Evolutionary conservation across 2,797 vertebrate genomes (phyloP), one percentile per base, ranked within the genome.

Genomic region (Taeniopygia guttata): DNA sequence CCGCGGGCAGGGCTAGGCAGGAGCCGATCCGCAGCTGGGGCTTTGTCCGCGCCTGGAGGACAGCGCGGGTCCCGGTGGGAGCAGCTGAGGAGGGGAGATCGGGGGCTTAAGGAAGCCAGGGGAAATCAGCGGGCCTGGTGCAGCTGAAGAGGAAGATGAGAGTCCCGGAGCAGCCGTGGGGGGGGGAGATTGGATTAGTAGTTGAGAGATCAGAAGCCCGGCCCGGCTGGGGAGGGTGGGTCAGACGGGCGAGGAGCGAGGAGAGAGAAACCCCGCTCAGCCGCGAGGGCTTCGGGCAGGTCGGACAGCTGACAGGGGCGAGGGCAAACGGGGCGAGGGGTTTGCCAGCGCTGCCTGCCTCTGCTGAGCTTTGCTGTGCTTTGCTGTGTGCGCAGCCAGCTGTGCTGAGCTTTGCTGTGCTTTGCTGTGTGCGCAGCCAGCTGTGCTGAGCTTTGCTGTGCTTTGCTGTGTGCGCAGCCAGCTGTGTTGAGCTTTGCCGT

Each of bases 391-490:
- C n/a, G n/a, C n/a, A n/a, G n/a, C n/a, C n/a, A n/a, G n/a, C n/a
- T n/a, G n/a, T n/a, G n/a, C n/a, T n/a, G n/a, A n/a, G n/a, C n/a
- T n/a, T 25, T 32, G 8, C 3, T 16, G 15, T 1, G 4, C 4
- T 2, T 25, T 0, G 1, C 10, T 0, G 6, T 11, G 17, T n/a
- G n/a, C n/a, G n/a, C n/a, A n/a, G n/a, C n/a, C n/a, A n/a, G n/a
- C n/a, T n/a, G n/a, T 10, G 0, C 79, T 42, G 5, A 49, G 55
- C 40, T 7, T 25, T 32, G 8, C 3, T 16, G 15, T 1, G 4
- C 4, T 2, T 25, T 0, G 1, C 10, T 0, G 6, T 11, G 17
- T n/a, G n/a, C n/a, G n/a, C n/a, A n/a, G n/a, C n/a, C n/a, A n/a
- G n/a, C n/a, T n/a, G n/a, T n/a, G n/a, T n/a, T n/a, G n/a, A n/a